Base-by-base conservation (phyloP, 1,140 invertebrate species). In the Drosophila watanabei region DNA sequence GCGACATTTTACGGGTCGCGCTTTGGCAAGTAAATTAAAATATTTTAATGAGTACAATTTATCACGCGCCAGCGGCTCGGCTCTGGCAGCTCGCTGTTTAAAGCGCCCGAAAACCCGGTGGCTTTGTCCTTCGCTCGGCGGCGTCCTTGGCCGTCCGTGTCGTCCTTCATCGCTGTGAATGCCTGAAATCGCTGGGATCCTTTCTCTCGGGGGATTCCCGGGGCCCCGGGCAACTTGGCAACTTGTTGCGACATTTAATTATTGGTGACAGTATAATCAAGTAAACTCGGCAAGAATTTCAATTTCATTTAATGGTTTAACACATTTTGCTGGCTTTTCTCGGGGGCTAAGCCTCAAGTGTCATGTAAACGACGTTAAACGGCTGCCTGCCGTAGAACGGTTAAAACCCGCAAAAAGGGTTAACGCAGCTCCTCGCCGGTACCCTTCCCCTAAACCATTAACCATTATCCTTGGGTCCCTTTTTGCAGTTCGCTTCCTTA, bases 21-120 rank as follows among this genome's bases (percentile, higher is more conserved):
- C 78, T 75, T 80, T 80, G 64, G 71, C 71, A 82, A 91, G 88
- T 89, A 91, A 91, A 91, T 91, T 91, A 91, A 91, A 91, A 91
- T 91, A 91, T 91, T 91, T 91, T 91, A 91, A 91, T 91, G 89
- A 91, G 89, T 80, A 88, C 84, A 91, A 88, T 91, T 91, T 88
- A 91, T 85, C 85, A 91, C 75, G 78, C 69, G 71, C 64, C 82
- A 59, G 73, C 75, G 68, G 59, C 54, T 37, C 58, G 39, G 35
- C 49, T 56, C 58, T 65, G 78, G 63, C 70, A 58, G 57, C 45
- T 32, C 52, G 37, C 58, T 46, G 64, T 76, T 82, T 71, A 81
- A 81, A 75, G 48, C 73, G 39, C 43, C 43, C 51, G 48, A 28
- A 28, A 59, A 28, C 65, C 65, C 49, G 39, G 28, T 68, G 75